Percentiles rank a stretch among this genome's conserved stretches.
phyloP scores from a whole-genome alignment of 2,888 invertebrate genomes.

The Gerris lacustris region DNA sequence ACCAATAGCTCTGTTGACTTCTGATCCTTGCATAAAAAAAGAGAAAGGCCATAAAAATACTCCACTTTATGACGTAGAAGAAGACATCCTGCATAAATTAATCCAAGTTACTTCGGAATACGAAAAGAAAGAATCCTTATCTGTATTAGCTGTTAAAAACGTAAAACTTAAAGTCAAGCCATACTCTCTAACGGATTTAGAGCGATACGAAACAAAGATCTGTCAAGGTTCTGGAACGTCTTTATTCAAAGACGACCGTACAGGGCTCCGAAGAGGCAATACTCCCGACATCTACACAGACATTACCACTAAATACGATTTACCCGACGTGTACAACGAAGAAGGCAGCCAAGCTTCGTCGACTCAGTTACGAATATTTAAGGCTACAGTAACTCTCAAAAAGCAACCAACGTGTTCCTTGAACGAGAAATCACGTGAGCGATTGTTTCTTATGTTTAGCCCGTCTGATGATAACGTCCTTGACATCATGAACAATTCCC shows the following conservation, averaged over 20 bases:
- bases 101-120: neutral
- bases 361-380: neutral
- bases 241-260: neutral
- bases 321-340: neutral
- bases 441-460: neutral
- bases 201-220: neutral
- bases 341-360: constrained; percentile 6
- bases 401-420: neutral
- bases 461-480: constrained; percentile 6
- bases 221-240: neutral
- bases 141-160: neutral
- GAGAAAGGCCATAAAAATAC: neutral
- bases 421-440: neutral
- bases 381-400: neutral
- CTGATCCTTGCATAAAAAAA: neutral
- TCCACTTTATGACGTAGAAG: neutral
- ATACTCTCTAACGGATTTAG: neutral
- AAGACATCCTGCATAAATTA: neutral
- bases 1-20: neutral
- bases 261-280: neutral
- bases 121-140: neutral
- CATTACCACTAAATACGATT: neutral
- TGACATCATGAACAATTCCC: neutral
- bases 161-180: neutral
- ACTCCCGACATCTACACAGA: neutral